These are phyloP conservation scores for Ceyx erithaca DNA, from an alignment of 2,797 vertebrate species.

Conservation along the genomic window DNA sequence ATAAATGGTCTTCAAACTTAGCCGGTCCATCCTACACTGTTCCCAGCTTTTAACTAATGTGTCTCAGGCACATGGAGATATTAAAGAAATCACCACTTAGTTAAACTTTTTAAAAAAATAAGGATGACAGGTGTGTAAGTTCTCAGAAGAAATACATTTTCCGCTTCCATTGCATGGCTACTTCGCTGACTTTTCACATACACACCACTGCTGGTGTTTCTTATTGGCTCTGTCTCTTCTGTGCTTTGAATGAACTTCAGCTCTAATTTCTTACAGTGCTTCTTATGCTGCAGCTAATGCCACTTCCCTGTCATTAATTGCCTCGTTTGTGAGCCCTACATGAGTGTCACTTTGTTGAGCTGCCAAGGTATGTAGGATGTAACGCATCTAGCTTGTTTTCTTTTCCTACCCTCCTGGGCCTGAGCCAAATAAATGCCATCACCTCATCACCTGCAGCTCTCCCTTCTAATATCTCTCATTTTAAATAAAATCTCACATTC, in stretches of 20 bases:
- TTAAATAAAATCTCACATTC: constrained; percentile 47
- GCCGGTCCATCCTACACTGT: not conserved
- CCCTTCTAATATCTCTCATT: constrained; percentile 50
- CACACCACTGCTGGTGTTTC: not conserved
- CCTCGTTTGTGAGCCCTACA: not conserved
- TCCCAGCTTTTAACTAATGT: not conserved
- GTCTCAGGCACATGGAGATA: not conserved
- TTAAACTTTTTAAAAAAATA: not conserved
- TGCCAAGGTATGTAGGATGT: constrained; percentile 54
- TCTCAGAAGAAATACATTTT: not conserved
- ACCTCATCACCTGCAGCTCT: constrained; percentile 57
- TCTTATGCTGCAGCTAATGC: not conserved
- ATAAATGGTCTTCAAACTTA: not conserved
- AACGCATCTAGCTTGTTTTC: constrained; percentile 48
- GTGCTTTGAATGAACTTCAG: constrained; percentile 26
- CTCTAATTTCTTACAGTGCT: not conserved
- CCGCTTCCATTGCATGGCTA: not conserved
- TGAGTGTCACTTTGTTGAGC: constrained; percentile 46
- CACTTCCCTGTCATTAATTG: constrained; percentile 45
- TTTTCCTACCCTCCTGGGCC: constrained; percentile 64
- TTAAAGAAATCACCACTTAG: not conserved
- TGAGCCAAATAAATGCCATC: constrained; percentile 32
- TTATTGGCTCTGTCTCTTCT: not conserved
- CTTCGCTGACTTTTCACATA: not conserved
- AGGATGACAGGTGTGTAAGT: not conserved